Evolutionary conservation across 2,113 vertebrate genomes (phyloP).

Genomic region (Petrocephalus zakoni): DNA sequence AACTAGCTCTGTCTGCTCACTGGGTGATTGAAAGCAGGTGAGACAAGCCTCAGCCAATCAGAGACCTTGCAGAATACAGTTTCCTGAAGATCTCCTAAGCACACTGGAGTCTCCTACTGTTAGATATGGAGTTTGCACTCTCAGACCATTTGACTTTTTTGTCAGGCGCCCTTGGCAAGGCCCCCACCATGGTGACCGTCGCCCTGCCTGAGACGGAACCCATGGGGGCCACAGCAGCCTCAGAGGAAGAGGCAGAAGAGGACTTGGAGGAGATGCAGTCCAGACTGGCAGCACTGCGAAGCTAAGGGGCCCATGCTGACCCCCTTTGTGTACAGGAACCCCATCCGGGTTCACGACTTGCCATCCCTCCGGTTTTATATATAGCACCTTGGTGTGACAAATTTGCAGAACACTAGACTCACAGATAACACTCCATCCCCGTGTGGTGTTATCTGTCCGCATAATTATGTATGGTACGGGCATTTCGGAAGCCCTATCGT

Average conservation of each 20-base stretch:
- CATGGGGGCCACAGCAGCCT: conserved; percentile 67
- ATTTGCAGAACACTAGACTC: background rate
- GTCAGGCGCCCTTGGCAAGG: conserved; percentile 91
- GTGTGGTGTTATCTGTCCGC: background rate
- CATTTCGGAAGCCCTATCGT: background rate
- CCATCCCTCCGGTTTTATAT: conserved; percentile 6
- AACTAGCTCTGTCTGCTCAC: conserved; percentile 9
- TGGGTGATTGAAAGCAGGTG: background rate
- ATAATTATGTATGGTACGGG: background rate
- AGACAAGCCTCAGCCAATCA: background rate
- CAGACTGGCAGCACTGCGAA: conserved; percentile 81
- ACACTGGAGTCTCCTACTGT: background rate
- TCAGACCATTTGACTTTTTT: background rate
- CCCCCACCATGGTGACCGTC: conserved; percentile 89
- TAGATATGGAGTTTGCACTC: background rate
- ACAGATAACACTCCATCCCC: background rate
- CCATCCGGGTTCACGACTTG: background rate
- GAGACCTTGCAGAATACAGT: background rate
- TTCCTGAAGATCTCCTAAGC: background rate
- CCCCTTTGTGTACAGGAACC: background rate
- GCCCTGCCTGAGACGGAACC: conserved; percentile 75
- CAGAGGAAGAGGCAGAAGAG: conserved; percentile 77
- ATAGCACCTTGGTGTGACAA: background rate
- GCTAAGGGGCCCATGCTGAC: conserved; percentile 55
- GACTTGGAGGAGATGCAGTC: conserved; percentile 96